Conservation (phyloP, 2,113 vertebrate genomes). For the Mystacornis crossleyi region DNA sequence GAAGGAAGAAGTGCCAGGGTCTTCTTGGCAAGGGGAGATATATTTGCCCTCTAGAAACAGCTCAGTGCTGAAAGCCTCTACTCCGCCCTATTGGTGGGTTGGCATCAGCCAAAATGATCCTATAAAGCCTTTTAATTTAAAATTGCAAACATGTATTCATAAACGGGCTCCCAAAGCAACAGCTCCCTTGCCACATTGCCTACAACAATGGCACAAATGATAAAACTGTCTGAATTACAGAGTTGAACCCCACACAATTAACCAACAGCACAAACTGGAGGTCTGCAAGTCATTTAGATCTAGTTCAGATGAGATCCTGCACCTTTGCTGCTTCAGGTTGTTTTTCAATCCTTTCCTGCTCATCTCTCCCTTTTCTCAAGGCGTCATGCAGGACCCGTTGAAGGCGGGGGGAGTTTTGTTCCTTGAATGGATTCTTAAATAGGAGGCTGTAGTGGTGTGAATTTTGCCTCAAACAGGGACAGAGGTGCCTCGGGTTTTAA, state of each 20-base stretch:
- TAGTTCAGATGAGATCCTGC: background rate
- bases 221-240: background rate
- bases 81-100: background rate
- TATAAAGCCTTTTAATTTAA: background rate
- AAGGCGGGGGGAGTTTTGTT: background rate
- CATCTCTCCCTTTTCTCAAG: background rate
- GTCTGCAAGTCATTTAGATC: background rate
- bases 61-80: background rate
- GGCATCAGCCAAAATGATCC: background rate
- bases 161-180: background rate
- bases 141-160: background rate
- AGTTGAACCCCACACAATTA: no score
- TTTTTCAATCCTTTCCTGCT: background rate
- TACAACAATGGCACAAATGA: background rate
- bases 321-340: background rate
- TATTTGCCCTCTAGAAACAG: background rate
- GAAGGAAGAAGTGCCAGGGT: background rate
- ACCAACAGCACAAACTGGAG: background rate
- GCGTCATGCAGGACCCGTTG: accelerated
- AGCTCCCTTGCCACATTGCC: background rate
- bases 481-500: background rate
- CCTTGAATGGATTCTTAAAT: background rate
- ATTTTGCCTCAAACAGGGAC: no score
- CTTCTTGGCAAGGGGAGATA: background rate
- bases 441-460: background rate